A percentile compares a stretch with the other conserved stretches of the same genome.
Evolutionary conservation across 2,888 invertebrate species (phyloP).

Genomic region (Tenthredo notha): DNA sequence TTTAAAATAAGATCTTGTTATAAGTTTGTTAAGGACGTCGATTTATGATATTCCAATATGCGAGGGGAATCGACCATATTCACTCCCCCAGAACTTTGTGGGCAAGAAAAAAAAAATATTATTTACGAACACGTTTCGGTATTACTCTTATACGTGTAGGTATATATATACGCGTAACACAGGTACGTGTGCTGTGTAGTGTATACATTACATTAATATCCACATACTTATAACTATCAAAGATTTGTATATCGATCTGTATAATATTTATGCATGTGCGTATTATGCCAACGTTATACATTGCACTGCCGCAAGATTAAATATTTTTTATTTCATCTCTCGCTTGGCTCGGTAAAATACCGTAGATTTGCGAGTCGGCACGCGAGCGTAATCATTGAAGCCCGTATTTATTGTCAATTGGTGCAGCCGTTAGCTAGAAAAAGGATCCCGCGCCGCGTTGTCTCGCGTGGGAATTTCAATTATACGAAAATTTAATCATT

Average conservation of each 20-base stretch:
- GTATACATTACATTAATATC: not conserved
- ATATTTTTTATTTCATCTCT: conserved; percentile 37
- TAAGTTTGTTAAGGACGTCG: conserved; percentile 29
- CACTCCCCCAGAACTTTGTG: not conserved
- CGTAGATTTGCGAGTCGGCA: conserved; percentile 43
- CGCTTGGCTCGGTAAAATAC: conserved; percentile 37
- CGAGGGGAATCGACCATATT: conserved; percentile 23
- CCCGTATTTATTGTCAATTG: conserved; percentile 44
- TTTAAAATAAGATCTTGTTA: conserved; percentile 33
- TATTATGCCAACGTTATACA: conserved; percentile 1
- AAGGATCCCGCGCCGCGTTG: not conserved
- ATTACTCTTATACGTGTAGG: not conserved
- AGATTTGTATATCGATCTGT: conserved; percentile 3
- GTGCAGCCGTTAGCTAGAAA: not conserved
- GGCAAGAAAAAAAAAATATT: not conserved
- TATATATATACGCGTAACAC: not conserved
- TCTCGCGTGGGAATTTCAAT: conserved; percentile 38
- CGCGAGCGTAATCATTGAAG: conserved; percentile 48
- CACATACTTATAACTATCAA: not conserved
- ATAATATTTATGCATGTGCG: conserved; percentile 1
- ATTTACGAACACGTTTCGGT: conserved; percentile 8
- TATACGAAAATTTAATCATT: not conserved
- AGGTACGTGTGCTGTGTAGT: not conserved
- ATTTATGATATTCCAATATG: conserved; percentile 13
- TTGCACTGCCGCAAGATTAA: not conserved